Base-by-base conservation (phyloP, 37 sponge, comb jelly and placozoan species). In the Beroe ovata region DNA sequence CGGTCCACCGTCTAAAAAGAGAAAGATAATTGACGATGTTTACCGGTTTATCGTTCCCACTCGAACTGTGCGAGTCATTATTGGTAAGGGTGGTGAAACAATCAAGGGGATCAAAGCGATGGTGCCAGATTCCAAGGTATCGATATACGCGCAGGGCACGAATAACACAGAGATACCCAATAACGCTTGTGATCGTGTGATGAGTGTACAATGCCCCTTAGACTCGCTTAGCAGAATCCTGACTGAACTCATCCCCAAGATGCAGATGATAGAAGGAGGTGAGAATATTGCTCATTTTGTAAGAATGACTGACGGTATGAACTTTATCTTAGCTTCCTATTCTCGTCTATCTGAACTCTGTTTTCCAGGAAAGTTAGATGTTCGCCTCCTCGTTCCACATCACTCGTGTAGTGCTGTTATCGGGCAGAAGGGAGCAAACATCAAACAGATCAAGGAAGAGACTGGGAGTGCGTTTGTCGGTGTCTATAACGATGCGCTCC, bases 121-220 rank as follows among this genome's bases (percentile, higher is more conserved):
- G 1, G 84, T 77, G 18, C 84, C 84, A 18, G 84, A 77, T 8
- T 77, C 28, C 20, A 77, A 77, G 47, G 33, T 77, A 0, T 77
- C 84, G 26, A 77, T 77, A 8, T 77, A 77, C 47, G 84, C 84
- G 20, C 84, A 77, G 54, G 84, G 84, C 4, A 42, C 84, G 11
- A 77, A 77, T 29, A 77, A 77, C 47, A 32, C 84, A 11, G 84
- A 77, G 42, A 42, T 77, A 0, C 84, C 84, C 2, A 22, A 77
- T 28, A 40, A 8, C 4, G 84, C 84, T 3, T 39, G 23, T 20
- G 84, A 77, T 36, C 26, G 84, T 16, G 84, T 77, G 8, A 77
- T 77, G 84, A 77, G 84, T 40, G 54, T 77, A 19, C 84, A 77
- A 54, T 42, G 84, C 38, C 42, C 54, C 11, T 18, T 77, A 25